Evolutionary conservation across 1,140 invertebrate species (phyloP).

Genomic region (Zophobas atratus): DNA sequence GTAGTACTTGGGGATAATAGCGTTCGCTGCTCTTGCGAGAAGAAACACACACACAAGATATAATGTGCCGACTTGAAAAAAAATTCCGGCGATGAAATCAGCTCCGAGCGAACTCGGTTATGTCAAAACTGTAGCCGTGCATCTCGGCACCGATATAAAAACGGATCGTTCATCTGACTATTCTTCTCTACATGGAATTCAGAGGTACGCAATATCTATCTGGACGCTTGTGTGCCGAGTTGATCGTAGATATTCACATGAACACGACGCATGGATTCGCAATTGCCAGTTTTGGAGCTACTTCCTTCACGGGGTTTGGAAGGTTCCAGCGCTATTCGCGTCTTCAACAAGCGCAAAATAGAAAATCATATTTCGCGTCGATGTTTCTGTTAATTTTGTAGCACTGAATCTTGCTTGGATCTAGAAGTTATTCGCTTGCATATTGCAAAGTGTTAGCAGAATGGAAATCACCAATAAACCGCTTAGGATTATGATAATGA

Average conservation of each 20-base stretch:
- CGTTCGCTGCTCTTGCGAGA: constrained; percentile 40
- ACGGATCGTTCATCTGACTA: constrained; percentile 27
- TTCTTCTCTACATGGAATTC: constrained; percentile 1
- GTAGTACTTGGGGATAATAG: constrained; percentile 49
- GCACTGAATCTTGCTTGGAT: too few relatives aligned
- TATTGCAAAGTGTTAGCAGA: too few relatives aligned
- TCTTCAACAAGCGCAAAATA: neutral
- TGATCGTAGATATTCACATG: constrained; percentile 39
- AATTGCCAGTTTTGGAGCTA: constrained; percentile 11
- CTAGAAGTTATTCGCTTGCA: too few relatives aligned
- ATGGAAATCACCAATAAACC: too few relatives aligned
- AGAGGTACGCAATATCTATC: neutral
- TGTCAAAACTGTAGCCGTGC: constrained; percentile 52
- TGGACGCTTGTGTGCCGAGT: neutral
- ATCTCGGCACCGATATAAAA: constrained; percentile 49
- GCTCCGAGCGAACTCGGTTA: constrained; percentile 52
- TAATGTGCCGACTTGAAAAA: constrained; percentile 42
- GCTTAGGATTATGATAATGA: too few relatives aligned
- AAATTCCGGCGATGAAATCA: constrained; percentile 52
- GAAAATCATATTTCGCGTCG: neutral
- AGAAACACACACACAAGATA: constrained; percentile 49
- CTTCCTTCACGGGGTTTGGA: constrained; percentile 13
- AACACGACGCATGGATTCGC: constrained; percentile 29
- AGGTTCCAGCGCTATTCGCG: neutral
- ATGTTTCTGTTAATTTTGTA: neutral